Evolutionary conservation across 2,113 vertebrate genomes (phyloP).

Genomic region (Cebus imitator): DNA sequence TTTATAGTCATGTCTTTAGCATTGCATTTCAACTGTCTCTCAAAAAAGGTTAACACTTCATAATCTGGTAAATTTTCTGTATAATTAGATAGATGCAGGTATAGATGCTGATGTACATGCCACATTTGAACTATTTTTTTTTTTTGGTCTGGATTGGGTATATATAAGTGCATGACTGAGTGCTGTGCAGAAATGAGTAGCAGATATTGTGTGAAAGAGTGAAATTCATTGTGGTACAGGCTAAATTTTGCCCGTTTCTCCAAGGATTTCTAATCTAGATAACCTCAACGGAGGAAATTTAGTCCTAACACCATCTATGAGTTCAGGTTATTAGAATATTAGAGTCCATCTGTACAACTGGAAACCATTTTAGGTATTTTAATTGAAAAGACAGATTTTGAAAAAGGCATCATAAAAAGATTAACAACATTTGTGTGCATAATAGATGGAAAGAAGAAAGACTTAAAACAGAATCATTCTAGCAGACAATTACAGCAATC

Average conservation of each 20-base stretch:
- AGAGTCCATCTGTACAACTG: background rate
- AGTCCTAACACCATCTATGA: background rate
- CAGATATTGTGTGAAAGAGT: background rate
- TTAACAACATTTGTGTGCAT: conserved; percentile 1
- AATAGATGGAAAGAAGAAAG: background rate
- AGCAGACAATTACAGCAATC: background rate
- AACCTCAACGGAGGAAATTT: background rate
- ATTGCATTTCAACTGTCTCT: background rate
- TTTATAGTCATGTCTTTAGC: background rate
- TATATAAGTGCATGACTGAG: background rate
- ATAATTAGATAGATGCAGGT: background rate
- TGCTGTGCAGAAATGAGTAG: background rate
- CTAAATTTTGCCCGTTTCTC: background rate
- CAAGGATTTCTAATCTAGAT: background rate
- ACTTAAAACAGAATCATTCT: background rate
- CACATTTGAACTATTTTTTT: conserved; percentile 23
- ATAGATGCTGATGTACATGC: background rate
- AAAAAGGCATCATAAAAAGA: background rate
- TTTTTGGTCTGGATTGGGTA: background rate
- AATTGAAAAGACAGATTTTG: conserved; percentile 3
- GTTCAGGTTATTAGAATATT: background rate
- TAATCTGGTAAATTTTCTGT: background rate
- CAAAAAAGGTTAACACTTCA: background rate
- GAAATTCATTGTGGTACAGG: background rate
- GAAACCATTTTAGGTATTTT: conserved; percentile 35